phyloP scores from a whole-genome alignment of 2,797 vertebrate genomes.

The Labroides dimidiatus region DNA sequence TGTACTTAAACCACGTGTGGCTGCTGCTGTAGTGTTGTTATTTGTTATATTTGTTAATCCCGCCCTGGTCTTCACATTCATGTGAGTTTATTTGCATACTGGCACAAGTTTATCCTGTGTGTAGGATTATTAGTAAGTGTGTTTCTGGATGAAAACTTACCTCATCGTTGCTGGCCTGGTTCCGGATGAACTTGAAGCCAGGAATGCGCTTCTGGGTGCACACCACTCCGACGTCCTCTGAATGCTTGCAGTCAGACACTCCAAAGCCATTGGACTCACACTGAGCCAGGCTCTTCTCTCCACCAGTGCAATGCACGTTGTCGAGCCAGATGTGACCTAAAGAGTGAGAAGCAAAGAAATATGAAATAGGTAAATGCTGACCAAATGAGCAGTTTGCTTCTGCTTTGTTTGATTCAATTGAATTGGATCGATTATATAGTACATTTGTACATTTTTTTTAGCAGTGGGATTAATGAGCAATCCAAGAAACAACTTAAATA shows the following conservation, averaged over 20 bases:
- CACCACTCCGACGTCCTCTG: conserved; percentile 92
- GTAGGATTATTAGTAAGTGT: conserved; percentile 2
- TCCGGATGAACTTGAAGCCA: conserved; percentile 91
- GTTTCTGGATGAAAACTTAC: conserved; percentile 66
- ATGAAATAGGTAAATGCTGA: not conserved
- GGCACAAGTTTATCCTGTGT: not conserved
- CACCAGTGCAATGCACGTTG: conserved; percentile 91
- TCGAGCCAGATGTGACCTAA: conserved; percentile 94
- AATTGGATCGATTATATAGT: not conserved
- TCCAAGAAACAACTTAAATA: not conserved
- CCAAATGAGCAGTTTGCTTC: not conserved
- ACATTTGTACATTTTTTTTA: not conserved
- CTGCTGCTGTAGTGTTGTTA: conserved; percentile 14
- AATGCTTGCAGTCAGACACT: conserved; percentile 94
- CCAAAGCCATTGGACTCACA: conserved; percentile 94
- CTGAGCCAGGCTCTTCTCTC: conserved; percentile 86
- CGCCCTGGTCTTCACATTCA: conserved; percentile 11
- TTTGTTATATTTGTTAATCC: conserved; percentile 7
- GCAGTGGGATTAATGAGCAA: not conserved
- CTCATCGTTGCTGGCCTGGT: conserved; percentile 81
- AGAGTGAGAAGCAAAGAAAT: conserved; percentile 15
- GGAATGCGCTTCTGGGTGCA: conserved; percentile 93
- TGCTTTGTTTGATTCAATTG: not conserved
- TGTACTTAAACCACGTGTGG: conserved; percentile 30
- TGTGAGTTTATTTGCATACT: not conserved